Evolutionary conservation across 2,888 invertebrate genomes (phyloP).

Genomic region (Drosophila lacicola): DNA sequence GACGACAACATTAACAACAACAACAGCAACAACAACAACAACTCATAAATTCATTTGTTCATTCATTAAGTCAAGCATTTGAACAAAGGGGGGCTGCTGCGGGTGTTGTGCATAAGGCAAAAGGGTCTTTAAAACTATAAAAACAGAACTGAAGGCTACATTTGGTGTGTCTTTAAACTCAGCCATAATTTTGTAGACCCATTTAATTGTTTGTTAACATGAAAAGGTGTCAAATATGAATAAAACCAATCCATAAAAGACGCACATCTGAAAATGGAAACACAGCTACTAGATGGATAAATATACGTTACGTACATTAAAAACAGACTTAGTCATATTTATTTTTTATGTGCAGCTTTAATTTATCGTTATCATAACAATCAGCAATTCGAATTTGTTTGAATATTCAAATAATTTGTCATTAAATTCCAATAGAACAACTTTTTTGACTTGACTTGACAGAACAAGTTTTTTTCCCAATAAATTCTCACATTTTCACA

Average conservation of each 20-base stretch:
- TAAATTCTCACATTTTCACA: no score
- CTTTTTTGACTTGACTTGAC: no score
- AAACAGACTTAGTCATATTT: no score
- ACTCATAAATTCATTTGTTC: conserved; percentile 67
- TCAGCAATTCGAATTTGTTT: no score
- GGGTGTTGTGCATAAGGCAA: conserved; percentile 24
- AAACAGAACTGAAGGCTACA: conserved; percentile 27
- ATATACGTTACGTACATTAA: no score
- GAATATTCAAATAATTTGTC: no score
- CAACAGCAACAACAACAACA: conserved; percentile 28
- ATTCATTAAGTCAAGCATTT: conserved; percentile 59
- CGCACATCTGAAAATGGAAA: neutral
- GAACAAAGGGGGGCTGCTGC: conserved; percentile 28
- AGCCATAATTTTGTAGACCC: conserved; percentile 19
- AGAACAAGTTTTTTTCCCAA: no score
- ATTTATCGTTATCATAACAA: neutral
- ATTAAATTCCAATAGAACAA: no score
- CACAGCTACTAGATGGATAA: neutral
- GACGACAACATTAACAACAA: conserved; percentile 20
- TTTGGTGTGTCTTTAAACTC: conserved; percentile 10
- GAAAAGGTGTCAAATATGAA: conserved; percentile 40
- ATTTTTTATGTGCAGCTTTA: neutral
- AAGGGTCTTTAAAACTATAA: conserved; percentile 39
- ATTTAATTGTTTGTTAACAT: conserved; percentile 50
- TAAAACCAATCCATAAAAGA: neutral